phyloP scores from a whole-genome alignment of 2,888 invertebrate species.

The Lutraria lutraria region DNA sequence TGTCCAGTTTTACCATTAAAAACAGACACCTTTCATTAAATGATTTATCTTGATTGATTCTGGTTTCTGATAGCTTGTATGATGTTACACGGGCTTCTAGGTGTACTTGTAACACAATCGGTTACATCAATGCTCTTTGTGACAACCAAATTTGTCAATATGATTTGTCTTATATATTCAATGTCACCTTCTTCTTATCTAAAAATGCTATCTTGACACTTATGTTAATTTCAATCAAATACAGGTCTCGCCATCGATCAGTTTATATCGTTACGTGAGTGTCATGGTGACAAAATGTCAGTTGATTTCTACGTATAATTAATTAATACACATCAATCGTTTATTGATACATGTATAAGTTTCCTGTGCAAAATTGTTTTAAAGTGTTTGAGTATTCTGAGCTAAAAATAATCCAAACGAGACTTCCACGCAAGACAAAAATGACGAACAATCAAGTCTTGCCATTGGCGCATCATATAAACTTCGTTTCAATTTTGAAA shows the following conservation, averaged over 20 bases:
- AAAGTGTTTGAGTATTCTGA: neutral
- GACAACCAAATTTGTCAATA: neutral
- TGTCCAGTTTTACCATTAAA: too few relatives aligned
- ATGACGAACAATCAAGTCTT: too few relatives aligned
- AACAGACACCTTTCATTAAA: too few relatives aligned
- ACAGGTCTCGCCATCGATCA: neutral
- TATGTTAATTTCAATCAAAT: neutral
- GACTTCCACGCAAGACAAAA: neutral
- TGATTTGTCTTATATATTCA: neutral
- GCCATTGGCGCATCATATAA: too few relatives aligned
- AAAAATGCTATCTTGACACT: neutral
- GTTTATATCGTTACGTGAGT: neutral
- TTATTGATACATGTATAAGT: neutral
- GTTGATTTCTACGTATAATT: neutral
- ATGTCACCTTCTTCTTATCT: neutral
- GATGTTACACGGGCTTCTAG: neutral
- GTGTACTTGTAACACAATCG: neutral
- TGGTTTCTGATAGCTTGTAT: neutral
- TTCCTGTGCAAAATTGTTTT: too few relatives aligned
- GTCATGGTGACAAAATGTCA: constrained; percentile 20
- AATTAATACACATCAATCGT: neutral
- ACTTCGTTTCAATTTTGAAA: too few relatives aligned
- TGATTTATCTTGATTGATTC: too few relatives aligned
- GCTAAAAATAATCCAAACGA: neutral
- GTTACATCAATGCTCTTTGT: neutral